Base-by-base conservation (phyloP, 2,797 vertebrate species). In the Parotocinclus haroldoi region DNA sequence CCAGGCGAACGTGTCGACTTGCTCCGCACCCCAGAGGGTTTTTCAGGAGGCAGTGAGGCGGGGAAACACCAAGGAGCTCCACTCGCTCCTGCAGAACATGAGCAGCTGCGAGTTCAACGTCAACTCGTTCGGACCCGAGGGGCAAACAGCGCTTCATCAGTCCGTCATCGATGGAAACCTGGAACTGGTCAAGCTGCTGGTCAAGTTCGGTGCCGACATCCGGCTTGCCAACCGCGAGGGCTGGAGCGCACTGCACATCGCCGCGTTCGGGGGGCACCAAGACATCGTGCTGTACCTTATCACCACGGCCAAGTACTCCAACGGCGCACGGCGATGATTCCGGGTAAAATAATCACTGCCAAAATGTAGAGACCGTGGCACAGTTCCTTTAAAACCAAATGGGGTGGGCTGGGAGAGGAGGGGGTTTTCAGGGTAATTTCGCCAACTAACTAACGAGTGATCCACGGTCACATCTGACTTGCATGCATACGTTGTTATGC, bases 281-380 rank as follows among this genome's bases (percentile, higher is more conserved):
- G 96, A 99, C 93, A 98, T 99, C 90, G 96, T 96, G 78, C 89
- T 99, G 86, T 99, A 99, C 92, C 94, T 99, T 89, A 94, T 99
- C 90, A 95, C 96, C 86, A 98, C 96, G 94, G 96, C 96, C 87
- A 96, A 97, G 92, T 99, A 95, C 90, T 93, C 95, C 13, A 92
- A 92, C 75, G 90, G 92, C 17, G 88, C 92, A 73, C 91, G 94
- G 91, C 95, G 92, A 94, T 92, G 76, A 19, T 6, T 1, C 14
- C 12, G 13, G 48, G 13, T n/a, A 8, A 49, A 7, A 48, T 2
- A 49, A 49, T 16, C 48, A 49, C 13, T 14, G 80, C 87, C 88
- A 89, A 88, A 85, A 18, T 83, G 77, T 52, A 76, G 46, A 68
- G 69, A 73, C 39, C 68, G 50, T 27, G 58, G 18, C 38, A 57